phyloP scores from a whole-genome alignment of 2,888 invertebrate genomes.

The Scaptomyza flava region DNA sequence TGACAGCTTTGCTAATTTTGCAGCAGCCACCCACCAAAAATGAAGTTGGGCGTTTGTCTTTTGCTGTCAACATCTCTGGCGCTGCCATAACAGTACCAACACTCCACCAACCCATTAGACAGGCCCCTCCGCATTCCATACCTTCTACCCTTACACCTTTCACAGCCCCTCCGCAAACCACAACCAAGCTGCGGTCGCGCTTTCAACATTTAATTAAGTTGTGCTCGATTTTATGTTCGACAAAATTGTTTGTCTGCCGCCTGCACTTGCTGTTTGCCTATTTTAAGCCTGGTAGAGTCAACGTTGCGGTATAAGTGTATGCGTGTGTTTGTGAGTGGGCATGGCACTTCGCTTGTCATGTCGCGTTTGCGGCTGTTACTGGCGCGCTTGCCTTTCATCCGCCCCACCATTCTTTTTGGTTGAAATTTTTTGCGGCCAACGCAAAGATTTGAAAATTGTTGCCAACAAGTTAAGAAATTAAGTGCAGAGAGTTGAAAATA shows the following conservation, averaged over 20 bases:
- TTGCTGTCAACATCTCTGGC: conserved; percentile 60
- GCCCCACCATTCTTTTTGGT: conserved; percentile 24
- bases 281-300: conserved; percentile 49
- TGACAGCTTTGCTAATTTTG: conserved; percentile 81
- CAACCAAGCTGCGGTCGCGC: conserved; percentile 64
- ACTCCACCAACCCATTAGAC: background rate
- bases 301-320: conserved; percentile 25
- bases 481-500: conserved; percentile 7
- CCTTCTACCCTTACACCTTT: background rate
- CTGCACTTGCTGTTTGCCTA: conserved; percentile 43
- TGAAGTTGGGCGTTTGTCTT: conserved; percentile 58
- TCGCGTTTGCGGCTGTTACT: conserved; percentile 44
- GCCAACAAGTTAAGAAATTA: conserved; percentile 12
- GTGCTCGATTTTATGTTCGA: conserved; percentile 77
- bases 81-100: conserved; percentile 17
- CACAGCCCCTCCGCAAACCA: conserved; percentile 28
- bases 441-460: conserved; percentile 47
- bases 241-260: conserved; percentile 69
- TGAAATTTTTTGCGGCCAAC: conserved; percentile 40
- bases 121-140: background rate
- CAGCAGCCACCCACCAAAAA: conserved; percentile 61
- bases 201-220: conserved; percentile 79
- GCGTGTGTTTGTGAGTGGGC: conserved; percentile 23
- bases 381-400: conserved; percentile 17
- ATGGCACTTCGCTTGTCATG: conserved; percentile 40